These are phyloP conservation scores for Chondrilla cf. caribensis DNA, from an alignment of 37 sponge, comb jelly and placozoan species.

Conservation along the genomic window DNA sequence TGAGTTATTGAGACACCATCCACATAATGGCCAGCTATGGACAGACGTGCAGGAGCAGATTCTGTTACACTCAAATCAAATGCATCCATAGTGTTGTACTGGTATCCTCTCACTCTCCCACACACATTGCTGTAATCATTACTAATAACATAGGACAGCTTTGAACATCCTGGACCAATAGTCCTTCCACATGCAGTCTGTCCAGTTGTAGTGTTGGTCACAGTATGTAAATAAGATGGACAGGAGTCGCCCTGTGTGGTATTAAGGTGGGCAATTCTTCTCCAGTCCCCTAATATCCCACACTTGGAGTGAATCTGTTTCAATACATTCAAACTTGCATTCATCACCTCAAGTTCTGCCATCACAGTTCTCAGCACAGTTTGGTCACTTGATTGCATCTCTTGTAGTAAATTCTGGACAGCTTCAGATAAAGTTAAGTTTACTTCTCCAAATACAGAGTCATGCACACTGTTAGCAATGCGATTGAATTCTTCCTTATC, in stretches of 20 bases:
- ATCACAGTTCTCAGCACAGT: too few species aligned
- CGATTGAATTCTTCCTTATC: not conserved
- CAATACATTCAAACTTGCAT: too few species aligned
- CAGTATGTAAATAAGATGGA: not conserved
- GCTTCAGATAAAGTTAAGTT: too few species aligned
- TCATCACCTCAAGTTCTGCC: too few species aligned
- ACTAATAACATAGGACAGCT: not conserved
- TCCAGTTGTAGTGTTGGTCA: not conserved
- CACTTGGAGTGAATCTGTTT: too few species aligned
- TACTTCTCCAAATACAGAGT: too few species aligned
- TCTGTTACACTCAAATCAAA: not conserved
- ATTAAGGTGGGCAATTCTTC: too few species aligned
- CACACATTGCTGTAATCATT: not conserved
- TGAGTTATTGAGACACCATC: conserved; percentile 1
- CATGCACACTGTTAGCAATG: not conserved
- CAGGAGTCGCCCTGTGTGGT: not conserved
- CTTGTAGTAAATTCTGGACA: too few species aligned
- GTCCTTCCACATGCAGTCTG: not conserved
- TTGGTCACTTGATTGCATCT: too few species aligned
- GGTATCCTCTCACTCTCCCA: not conserved
- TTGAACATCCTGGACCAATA: not conserved
- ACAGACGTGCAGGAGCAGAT: too few species aligned
- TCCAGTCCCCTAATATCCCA: too few species aligned
- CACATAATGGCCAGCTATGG: not conserved
- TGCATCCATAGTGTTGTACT: not conserved